Conservation (phyloP, 2,888 invertebrate genomes). For the Aspidiotus destructor region DNA sequence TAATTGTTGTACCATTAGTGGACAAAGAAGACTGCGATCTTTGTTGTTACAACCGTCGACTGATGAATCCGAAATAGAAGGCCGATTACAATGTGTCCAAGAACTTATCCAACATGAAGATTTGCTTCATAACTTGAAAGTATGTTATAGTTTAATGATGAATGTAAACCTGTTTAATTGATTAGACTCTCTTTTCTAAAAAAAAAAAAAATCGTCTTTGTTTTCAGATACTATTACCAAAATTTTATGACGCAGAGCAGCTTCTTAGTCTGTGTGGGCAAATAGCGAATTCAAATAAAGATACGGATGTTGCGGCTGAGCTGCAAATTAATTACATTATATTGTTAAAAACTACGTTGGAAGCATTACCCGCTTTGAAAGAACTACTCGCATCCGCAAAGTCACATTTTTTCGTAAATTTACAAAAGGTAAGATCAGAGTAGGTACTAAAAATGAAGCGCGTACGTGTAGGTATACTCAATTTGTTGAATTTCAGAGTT, state of each 20-base stretch:
- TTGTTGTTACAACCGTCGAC: conserved; percentile 71
- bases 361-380: conserved; percentile 56
- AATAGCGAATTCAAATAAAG: conserved; percentile 41
- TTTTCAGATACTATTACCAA: conserved; percentile 49
- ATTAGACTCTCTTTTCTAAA: too few species aligned
- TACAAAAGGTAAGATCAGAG: conserved; percentile 5
- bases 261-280: conserved; percentile 55
- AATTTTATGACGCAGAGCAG: conserved; percentile 68
- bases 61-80: conserved; percentile 54
- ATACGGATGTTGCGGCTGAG: conserved; percentile 19
- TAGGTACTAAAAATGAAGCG: not conserved
- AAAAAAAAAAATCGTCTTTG: too few species aligned
- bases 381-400: conserved; percentile 48
- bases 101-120: conserved; percentile 62
- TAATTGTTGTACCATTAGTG: conserved; percentile 60
- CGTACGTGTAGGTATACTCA: not conserved
- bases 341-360: conserved; percentile 65
- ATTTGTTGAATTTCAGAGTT: conserved; percentile 38
- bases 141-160: conserved; percentile 52
- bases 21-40: conserved; percentile 66
- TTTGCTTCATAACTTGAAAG: conserved; percentile 49
- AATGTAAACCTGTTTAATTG: conserved; percentile 14
- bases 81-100: conserved; percentile 62
- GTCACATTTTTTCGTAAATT: conserved; percentile 39
- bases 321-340: conserved; percentile 54